Base-by-base conservation (phyloP, 2,888 invertebrate genomes). In the Melieria omissa region DNA sequence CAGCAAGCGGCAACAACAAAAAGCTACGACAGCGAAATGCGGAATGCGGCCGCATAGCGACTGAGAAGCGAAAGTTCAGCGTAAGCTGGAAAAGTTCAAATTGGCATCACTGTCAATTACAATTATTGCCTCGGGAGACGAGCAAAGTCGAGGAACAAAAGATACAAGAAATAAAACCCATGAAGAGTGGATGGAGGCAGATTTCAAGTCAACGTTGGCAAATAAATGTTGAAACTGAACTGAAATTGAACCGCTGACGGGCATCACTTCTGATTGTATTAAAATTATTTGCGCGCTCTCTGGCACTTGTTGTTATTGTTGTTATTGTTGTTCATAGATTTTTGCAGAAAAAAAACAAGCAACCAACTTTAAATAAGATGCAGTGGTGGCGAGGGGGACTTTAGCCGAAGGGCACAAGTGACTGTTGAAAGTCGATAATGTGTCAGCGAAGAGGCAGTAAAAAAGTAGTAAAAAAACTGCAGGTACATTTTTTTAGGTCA, bases 31-130 rank as follows among this genome's bases (percentile, higher is more conserved):
- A 29, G 29, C 29, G 29, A 29, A 29, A 29, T 29, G 29, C 29
- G 29, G 29, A 29, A 29, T 29, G 29, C 29, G 49, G 49, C 8
- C 8, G 49, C 12, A 10, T 49, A 10, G 8, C 49, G 49, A 49
- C 49, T 49, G 49, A 49, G 12, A 49, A 49, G 9, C 8, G 8
- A 49, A 49, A 49, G 9, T 49, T 49, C 12, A 10, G 8, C 49
- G 8, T 49, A 49, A 49, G 12, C 12, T 49, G 42, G 67, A 12
- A 61, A 68, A 66, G 66, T 66, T 61, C 61, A 68, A 68, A 68
- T 68, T 68, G 61, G 68, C 68, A 68, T 68, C 61, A 68, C 68
- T 68, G 68, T 68, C 68, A 68, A 61, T 68, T 68, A 68, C 61
- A 44, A 54, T 68, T 68, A 68, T 68, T 61, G 42, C 49, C 61